A percentile compares a stretch with the other conserved stretches of the same genome.
phyloP scores from a whole-genome alignment of 2,797 vertebrate species.

The Sebastiscus albofasciatus region DNA sequence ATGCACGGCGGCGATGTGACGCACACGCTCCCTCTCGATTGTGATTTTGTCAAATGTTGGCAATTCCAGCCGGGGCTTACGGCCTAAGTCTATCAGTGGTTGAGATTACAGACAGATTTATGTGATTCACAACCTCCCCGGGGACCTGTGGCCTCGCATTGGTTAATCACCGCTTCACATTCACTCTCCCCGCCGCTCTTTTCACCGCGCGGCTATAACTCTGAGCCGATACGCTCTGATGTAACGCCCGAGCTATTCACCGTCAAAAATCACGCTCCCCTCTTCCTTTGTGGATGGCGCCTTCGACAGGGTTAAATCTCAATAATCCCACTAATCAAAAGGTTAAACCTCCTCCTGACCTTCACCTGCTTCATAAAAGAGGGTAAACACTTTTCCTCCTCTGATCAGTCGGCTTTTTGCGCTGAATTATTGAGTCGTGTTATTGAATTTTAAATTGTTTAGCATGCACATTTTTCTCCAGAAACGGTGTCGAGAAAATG shows the following conservation, averaged over 20 bases:
- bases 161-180: constrained; percentile 79
- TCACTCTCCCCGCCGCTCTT: constrained; percentile 62
- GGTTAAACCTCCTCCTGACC: constrained; percentile 78
- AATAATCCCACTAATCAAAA: constrained; percentile 79
- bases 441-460: constrained; percentile 68
- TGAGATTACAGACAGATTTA: constrained; percentile 84
- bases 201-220: constrained; percentile 49
- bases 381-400: constrained; percentile 54
- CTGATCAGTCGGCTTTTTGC: constrained; percentile 50
- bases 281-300: constrained; percentile 42
- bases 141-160: constrained; percentile 72
- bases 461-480: constrained; percentile 50
- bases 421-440: constrained; percentile 61
- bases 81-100: constrained; percentile 80
- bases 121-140: constrained; percentile 73
- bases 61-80: constrained; percentile 76
- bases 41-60: constrained; percentile 81
- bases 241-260: constrained; percentile 46
- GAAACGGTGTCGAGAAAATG: constrained; percentile 7
- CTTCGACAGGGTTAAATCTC: constrained; percentile 75
- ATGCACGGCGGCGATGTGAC: constrained; percentile 38
- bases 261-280: constrained; percentile 34
- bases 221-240: constrained; percentile 42
- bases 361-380: constrained; percentile 75
- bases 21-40: constrained; percentile 52